Evolutionary conservation across 2,113 vertebrate genomes (phyloP), one percentile per base, ranked within the genome.

Genomic region (Anser cygnoides): DNA sequence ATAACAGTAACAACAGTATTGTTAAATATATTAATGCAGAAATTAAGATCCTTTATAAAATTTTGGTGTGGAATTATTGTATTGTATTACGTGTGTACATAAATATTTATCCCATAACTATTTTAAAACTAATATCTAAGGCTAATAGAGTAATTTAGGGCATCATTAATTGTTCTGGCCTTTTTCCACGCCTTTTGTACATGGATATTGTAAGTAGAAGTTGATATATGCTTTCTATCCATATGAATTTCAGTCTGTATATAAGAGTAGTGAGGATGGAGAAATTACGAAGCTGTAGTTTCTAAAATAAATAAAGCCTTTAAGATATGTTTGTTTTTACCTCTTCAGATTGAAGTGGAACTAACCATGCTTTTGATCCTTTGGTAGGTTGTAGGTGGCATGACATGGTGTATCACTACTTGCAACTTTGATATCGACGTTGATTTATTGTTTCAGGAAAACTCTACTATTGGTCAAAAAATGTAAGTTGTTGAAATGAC

Each of bases 321-420:
- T 9, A 29, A 55, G 25, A 9, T 70, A 3, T 67, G 2, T 80
- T 79, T 92, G 26, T 17, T 49, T 89, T 63, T 55, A 25, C 1
- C 2, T 58, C 9, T 68, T 61, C 49, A 58, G 8, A n/a, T 71
- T 29, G 12, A 44, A 62, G 21, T 55, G 68, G 50, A 55, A 71
- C 79, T 96, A 90, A 95, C 31, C 4, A 0, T 86, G 41, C 44
- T 92, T 39, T 92, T 90, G 21, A 39, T 96, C 55, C 90, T 77
- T 95, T 96, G 6, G 96, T 66, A 99, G 99, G 99, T 99, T 91
- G 99, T 99, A 3, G 99, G 99, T 8, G 99, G 99, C 63, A 99
- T 99, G 99, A 99, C 99, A 4, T 99, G 99, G 99, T 99, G 99
- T 91, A 99, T 99, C 96, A 99, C 99, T 74, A 99, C 99, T 1